A percentile compares a stretch with the other conserved stretches of the same genome.
These are phyloP conservation scores for Campoplex nolae DNA, from an alignment of 2,888 invertebrate species.

Conservation along the genomic window DNA sequence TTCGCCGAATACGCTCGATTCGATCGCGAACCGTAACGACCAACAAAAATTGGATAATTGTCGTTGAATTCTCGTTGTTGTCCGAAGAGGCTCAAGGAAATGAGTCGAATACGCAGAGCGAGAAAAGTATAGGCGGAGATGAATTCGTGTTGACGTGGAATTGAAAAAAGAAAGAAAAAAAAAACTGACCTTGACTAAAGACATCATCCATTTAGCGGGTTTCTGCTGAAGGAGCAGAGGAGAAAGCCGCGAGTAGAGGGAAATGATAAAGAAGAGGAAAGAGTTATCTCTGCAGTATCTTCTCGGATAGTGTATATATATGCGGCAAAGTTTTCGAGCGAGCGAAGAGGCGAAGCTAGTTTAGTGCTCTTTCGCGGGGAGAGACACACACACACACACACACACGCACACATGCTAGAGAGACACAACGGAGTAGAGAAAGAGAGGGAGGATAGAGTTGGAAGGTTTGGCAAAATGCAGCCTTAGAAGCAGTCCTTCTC, in stretches of 20 bases:
- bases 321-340: slow-evolving; percentile 9
- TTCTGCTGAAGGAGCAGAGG: not conserved
- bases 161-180: not conserved
- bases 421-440: not conserved
- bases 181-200: slow-evolving; percentile 24
- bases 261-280: not conserved
- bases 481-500: slow-evolving; percentile 59
- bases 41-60: not conserved
- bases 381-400: too few species aligned
- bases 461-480: slow-evolving; percentile 44
- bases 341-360: slow-evolving; percentile 21
- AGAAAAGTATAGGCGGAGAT: not conserved
- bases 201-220: slow-evolving; percentile 8
- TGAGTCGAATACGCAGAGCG: not conserved
- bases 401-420: slow-evolving; percentile 20
- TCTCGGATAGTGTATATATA: not conserved
- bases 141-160: not conserved
- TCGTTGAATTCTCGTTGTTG: not conserved
- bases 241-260: not conserved
- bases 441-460: slow-evolving; percentile 27
- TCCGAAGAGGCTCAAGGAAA: not conserved
- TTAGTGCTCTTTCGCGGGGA: slow-evolving; percentile 26
- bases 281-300: slow-evolving; percentile 18
- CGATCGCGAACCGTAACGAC: too few species aligned
- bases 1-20: too few species aligned